Evolutionary conservation across 30 jellyfish, hydroid and myxozoan genomes (phyloP).

Genomic region (Aurelia sp.): DNA sequence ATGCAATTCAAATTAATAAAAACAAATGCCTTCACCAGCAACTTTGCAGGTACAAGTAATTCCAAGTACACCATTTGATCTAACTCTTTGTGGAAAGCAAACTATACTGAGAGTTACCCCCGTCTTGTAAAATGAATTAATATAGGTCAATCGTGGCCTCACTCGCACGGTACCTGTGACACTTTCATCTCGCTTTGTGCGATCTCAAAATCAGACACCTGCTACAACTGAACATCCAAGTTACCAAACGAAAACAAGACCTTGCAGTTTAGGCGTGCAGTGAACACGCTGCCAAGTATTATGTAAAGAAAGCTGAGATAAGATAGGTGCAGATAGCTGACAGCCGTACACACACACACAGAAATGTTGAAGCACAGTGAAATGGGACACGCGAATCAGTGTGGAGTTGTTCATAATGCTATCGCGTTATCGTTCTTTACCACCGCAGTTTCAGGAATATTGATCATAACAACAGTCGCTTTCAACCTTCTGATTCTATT

Average conservation of each 20-base stretch:
- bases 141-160: conserved; percentile 38
- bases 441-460: conserved; percentile 25
- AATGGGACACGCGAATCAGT: conserved; percentile 55
- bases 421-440: conserved; percentile 70
- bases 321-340: not conserved
- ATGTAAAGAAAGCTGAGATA: not conserved
- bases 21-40: too few relatives aligned
- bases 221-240: conserved; percentile 47
- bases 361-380: not conserved
- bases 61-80: too few relatives aligned
- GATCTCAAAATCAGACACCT: conserved; percentile 48
- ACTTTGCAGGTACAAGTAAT: too few relatives aligned
- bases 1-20: too few relatives aligned
- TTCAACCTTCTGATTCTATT: conserved; percentile 50
- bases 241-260: conserved; percentile 50
- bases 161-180: conserved; percentile 55
- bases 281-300: conserved; percentile 24
- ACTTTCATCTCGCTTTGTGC: conserved; percentile 40
- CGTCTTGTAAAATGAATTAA: not conserved
- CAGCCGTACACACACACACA: not conserved
- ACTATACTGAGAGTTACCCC: conserved; percentile 4
- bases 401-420: conserved; percentile 59
- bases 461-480: conserved; percentile 49
- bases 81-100: too few relatives aligned
- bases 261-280: conserved; percentile 18